Base-by-base conservation (phyloP, 2,888 invertebrate genomes). In the Cheilosia urbana region DNA sequence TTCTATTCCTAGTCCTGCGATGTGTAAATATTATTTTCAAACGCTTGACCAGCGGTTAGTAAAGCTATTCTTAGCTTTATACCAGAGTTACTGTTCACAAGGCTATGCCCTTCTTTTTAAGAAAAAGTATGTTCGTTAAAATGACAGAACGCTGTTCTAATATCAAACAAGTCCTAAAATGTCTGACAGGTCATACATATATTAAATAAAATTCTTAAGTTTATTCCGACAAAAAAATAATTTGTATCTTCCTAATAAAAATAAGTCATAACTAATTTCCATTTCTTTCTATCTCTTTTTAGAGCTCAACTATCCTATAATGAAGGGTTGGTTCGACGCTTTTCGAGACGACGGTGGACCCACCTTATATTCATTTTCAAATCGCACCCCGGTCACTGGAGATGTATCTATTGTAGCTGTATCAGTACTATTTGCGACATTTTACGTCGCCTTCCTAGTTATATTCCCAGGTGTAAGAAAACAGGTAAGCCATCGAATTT, bases 241-340 rank as follows among this genome's bases (percentile, higher is more conserved):
- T 17, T 17, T 9, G 5, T 27, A 27, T 27, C 1, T 6, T 27
- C 27, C 27, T 7, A 6, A 27, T 7, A 27, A 5, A 4, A n/a
- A n/a, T n/a, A n/a, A n/a, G n/a, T n/a, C 24, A 24, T 6, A 21
- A 24, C 5, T 5, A 21, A 55, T 9, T 55, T 30, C 2, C 15
- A 17, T 53, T 53, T 30, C 63, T 66, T 27, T 45, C 27, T 57
- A 55, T 69, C 71, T 65, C n/a, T 49, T 89, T 88, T 2, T 88
- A 91, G 90, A 88, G 88, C 89, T 88, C 89, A 89, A 88, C 89
- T 88, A 89, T 89, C 88, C 87, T 87, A 88, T 93, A 93, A 97
- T 97, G 97, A 96, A 95, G 95, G 98, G 98, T 93, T 98, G 98
- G 98, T 98, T 98, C 93, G 98, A 98, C 93, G 98, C 98, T 88